A percentile compares a stretch with the other conserved stretches of the same genome.
Evolutionary conservation across 2,113 vertebrate species (phyloP).

Genomic region (Hippocampus mohnikei): DNA sequence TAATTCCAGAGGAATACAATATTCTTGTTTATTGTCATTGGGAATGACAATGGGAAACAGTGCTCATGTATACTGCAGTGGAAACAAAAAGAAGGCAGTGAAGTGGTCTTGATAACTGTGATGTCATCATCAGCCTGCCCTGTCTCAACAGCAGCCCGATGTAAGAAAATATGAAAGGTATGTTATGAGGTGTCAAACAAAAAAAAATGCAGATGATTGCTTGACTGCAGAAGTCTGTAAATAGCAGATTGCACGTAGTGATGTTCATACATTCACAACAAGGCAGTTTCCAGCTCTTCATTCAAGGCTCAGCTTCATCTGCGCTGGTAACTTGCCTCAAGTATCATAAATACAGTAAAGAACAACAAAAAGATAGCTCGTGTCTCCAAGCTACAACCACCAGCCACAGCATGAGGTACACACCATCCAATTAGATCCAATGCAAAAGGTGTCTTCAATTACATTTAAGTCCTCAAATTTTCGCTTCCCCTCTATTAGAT

Average conservation of each 20-base stretch:
- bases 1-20: conserved; percentile 83
- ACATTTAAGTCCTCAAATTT: background rate
- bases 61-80: conserved; percentile 67
- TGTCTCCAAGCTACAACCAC: background rate
- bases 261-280: conserved; percentile 74
- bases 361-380: background rate
- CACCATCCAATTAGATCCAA: background rate
- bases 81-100: conserved; percentile 72
- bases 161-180: conserved; percentile 45
- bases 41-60: conserved; percentile 79
- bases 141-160: conserved; percentile 34
- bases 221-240: conserved; percentile 49
- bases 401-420: background rate
- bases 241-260: conserved; percentile 48
- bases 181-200: conserved; percentile 15
- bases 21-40: conserved; percentile 77
- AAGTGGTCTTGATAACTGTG: conserved; percentile 53
- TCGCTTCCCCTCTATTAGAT: background rate
- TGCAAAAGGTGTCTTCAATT: background rate
- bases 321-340: conserved; percentile 29
- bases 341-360: conserved; percentile 21
- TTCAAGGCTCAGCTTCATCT: conserved; percentile 2
- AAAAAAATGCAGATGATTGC: conserved; percentile 35
- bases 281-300: conserved; percentile 44
- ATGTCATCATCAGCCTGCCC: conserved; percentile 20